Evolutionary conservation across 64 coral and sea anemone genomes (phyloP).

Genomic region (Hydrozoanthus tunicans): DNA sequence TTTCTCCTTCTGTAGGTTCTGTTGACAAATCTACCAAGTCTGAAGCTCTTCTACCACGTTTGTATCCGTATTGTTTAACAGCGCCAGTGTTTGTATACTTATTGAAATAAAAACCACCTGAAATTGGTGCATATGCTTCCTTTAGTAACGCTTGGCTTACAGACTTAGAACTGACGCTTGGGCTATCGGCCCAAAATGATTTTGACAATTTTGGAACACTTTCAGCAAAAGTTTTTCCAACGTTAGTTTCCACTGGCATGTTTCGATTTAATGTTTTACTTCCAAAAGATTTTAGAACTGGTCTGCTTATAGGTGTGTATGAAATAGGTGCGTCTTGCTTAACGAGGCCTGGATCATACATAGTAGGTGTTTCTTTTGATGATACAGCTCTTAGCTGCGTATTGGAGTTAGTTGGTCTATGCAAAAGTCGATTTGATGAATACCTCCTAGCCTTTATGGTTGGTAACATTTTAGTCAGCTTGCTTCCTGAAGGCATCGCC

Average conservation of each 20-base stretch:
- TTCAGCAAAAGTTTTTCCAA: neutral
- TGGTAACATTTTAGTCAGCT: neutral
- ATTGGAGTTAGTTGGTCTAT: neutral
- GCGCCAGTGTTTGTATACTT: neutral
- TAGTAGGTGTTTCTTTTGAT: neutral
- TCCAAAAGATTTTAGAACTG: neutral
- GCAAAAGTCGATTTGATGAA: neutral
- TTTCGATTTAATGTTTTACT: neutral
- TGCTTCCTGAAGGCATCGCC: neutral
- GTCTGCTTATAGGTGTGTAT: neutral
- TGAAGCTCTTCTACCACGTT: neutral
- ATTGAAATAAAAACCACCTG: neutral
- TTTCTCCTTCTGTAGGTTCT: neutral
- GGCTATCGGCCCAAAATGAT: conserved; percentile 24
- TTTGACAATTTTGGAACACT: neutral
- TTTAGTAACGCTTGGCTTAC: neutral
- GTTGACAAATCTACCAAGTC: neutral
- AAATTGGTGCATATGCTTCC: neutral
- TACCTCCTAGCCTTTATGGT: neutral
- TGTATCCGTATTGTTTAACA: neutral
- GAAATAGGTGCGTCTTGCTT: neutral
- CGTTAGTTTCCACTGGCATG: neutral
- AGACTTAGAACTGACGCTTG: neutral
- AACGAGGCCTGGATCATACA: neutral
- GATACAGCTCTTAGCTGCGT: neutral